phyloP scores from a whole-genome alignment of 2,797 vertebrate genomes.

The Sebastiscus albofasciatus region DNA sequence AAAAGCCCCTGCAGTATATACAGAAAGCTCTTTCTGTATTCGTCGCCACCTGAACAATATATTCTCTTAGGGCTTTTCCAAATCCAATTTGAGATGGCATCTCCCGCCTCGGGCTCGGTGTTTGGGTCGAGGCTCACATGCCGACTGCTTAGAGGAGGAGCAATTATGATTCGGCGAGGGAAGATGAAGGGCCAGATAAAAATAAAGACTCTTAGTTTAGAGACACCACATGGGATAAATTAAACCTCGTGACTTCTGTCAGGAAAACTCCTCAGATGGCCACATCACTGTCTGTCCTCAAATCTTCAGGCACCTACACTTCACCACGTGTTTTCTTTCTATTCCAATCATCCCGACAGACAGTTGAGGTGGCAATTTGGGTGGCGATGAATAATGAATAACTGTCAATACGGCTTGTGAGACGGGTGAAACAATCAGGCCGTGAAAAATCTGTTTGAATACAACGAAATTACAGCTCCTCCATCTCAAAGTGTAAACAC shows the following conservation, averaged over 20 bases:
- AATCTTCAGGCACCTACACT: not conserved
- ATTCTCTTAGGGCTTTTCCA: conserved; percentile 27
- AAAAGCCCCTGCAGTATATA: conserved; percentile 40
- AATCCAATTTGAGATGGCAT: conserved; percentile 54
- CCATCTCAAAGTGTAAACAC: conserved; percentile 8
- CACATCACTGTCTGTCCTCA: not conserved
- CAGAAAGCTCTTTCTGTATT: conserved; percentile 36
- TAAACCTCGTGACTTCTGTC: conserved; percentile 31
- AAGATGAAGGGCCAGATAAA: conserved; percentile 52
- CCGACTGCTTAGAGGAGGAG: conserved; percentile 9
- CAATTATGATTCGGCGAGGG: conserved; percentile 54
- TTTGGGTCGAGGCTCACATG: conserved; percentile 25
- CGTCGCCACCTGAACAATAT: conserved; percentile 44
- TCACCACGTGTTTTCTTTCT: not conserved
- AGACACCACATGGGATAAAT: conserved; percentile 38
- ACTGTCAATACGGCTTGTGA: conserved; percentile 25
- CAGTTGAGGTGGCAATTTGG: conserved; percentile 15
- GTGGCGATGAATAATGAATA: conserved; percentile 44
- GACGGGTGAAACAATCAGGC: conserved; percentile 31
- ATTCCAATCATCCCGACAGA: conserved; percentile 5
- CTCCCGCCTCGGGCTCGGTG: conserved; percentile 11
- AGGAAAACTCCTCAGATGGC: conserved; percentile 18
- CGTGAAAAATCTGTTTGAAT: conserved; percentile 16
- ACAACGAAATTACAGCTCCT: not conserved
- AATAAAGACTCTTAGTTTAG: conserved; percentile 46